Conservation (phyloP, 1,140 invertebrate species). For the Caerostris darwini region DNA sequence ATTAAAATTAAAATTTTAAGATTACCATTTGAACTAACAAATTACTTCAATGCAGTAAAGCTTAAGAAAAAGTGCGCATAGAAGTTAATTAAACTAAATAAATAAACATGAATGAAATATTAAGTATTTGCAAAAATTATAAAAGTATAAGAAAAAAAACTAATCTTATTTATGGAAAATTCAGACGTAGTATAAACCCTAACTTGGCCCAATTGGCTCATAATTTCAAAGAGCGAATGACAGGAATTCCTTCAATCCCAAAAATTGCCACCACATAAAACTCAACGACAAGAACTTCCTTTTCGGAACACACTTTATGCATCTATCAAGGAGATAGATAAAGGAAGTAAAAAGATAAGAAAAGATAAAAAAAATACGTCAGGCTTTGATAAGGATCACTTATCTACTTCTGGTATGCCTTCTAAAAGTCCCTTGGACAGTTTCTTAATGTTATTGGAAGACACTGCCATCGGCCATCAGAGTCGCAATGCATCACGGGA, state of each 20-base stretch:
- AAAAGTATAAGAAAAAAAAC: too few species aligned
- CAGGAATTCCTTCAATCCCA: background rate
- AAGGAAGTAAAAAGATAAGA: background rate
- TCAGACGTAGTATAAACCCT: too few species aligned
- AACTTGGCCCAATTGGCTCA: background rate
- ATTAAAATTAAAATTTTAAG: too few species aligned
- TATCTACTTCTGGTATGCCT: slow-evolving; percentile 37
- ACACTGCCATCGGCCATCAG: slow-evolving; percentile 36
- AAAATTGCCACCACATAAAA: background rate
- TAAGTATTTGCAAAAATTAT: too few species aligned
- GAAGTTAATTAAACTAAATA: too few species aligned
- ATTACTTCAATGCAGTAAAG: too few species aligned
- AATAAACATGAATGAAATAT: too few species aligned
- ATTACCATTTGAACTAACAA: too few species aligned
- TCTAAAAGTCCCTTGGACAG: slow-evolving; percentile 30
- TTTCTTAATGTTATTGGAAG: slow-evolving; percentile 58
- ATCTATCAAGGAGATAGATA: background rate
- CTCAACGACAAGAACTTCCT: background rate
- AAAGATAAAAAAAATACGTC: background rate
- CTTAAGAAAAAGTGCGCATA: too few species aligned
- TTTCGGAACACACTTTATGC: background rate
- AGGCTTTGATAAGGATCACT: slow-evolving; percentile 53
- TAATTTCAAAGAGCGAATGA: background rate
- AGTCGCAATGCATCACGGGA: slow-evolving; percentile 37
- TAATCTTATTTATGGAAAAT: too few species aligned